Conservation (phyloP, 2,888 invertebrate species). For the Chymomyza fuscimana region DNA sequence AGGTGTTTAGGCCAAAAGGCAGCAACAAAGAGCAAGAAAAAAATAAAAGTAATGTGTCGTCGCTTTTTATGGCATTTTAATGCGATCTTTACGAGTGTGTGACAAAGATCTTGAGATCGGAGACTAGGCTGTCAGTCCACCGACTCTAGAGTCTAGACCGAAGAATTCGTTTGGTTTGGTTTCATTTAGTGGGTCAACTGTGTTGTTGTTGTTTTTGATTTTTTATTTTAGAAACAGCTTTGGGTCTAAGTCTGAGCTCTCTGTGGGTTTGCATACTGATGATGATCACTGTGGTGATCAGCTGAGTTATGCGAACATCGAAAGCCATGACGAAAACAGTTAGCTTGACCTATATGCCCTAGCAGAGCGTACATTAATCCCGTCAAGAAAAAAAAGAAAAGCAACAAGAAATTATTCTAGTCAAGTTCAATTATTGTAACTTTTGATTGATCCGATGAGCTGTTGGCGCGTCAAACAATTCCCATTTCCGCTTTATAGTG, state of each 20-base stretch:
- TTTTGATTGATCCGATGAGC: neutral
- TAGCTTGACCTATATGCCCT: neutral
- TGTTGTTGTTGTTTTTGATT: neutral
- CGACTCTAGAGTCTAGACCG: neutral
- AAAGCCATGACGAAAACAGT: neutral
- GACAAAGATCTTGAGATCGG: slow-evolving; percentile 53
- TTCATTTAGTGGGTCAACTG: slow-evolving; percentile 34
- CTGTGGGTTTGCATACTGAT: neutral
- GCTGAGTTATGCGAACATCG: neutral
- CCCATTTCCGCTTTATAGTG: neutral
- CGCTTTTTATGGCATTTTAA: slow-evolving; percentile 60
- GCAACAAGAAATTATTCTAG: neutral
- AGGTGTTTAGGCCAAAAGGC: neutral
- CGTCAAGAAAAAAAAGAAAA: no score
- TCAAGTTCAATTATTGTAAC: neutral
- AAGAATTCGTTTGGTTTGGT: slow-evolving; percentile 4
- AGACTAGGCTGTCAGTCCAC: slow-evolving; percentile 35
- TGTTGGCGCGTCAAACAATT: neutral
- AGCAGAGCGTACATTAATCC: neutral
- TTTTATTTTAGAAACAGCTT: no score
- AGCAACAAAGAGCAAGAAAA: slow-evolving; percentile 48
- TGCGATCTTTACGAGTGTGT: slow-evolving; percentile 62
- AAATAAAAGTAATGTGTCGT: slow-evolving; percentile 56
- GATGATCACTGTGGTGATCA: neutral
- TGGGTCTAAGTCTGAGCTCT: neutral